These are phyloP conservation scores for Meliscaeva auricollis DNA, from an alignment of 2,888 invertebrate species.

Conservation along the genomic window DNA sequence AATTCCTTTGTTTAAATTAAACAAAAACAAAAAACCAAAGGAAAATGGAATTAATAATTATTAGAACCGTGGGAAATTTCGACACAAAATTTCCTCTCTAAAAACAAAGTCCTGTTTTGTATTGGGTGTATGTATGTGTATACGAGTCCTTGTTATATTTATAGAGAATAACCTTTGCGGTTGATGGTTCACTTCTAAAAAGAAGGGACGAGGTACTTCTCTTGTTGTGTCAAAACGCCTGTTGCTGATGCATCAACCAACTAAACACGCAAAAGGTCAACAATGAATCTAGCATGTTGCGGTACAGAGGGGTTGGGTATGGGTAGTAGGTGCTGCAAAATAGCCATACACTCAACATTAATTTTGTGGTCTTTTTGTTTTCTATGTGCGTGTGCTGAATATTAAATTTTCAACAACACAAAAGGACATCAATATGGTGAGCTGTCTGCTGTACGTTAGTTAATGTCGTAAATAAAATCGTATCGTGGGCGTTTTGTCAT, in stretches of 20 bases:
- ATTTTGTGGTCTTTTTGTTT: conserved; percentile 26
- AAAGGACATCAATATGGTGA: conserved; percentile 22
- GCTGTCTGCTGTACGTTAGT: neutral
- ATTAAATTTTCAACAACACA: conserved; percentile 26
- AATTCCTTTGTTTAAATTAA: neutral
- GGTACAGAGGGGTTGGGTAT: neutral
- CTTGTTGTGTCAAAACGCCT: conserved; percentile 22
- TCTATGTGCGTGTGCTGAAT: neutral
- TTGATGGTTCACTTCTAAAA: neutral
- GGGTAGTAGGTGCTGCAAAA: neutral
- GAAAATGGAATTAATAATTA: neutral
- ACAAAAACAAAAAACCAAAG: neutral
- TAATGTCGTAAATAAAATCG: conserved; percentile 11
- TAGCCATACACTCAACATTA: conserved; percentile 16
- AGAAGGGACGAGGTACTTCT: neutral
- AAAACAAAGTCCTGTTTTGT: neutral
- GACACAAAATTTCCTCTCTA: neutral
- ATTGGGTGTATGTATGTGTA: too few relatives aligned
- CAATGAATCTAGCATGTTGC: neutral
- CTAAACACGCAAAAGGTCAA: conserved; percentile 37
- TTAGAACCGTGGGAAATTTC: neutral
- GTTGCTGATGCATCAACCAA: conserved; percentile 34
- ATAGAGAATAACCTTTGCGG: conserved; percentile 38
- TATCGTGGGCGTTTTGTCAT: conserved; percentile 37
- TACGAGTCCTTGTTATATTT: neutral